Evolutionary conservation across 1,140 invertebrate species (phyloP), one percentile per base, ranked within the genome.

Genomic region (Papilio aristodemus): DNA sequence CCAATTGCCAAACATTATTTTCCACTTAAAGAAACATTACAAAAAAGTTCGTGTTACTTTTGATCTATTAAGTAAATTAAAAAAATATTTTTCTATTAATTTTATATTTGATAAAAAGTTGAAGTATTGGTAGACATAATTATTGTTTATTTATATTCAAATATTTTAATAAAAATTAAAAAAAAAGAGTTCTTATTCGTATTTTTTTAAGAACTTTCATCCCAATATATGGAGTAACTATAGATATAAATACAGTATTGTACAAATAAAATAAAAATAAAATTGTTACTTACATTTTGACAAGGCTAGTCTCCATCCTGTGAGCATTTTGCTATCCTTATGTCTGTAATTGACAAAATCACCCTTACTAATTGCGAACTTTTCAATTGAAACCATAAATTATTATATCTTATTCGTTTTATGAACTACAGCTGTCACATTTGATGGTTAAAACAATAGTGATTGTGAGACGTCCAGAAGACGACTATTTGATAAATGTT

Each of bases 261-360:
- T n/a, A n/a, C n/a, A n/a, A n/a, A n/a, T n/a, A n/a, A n/a, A n/a
- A n/a, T n/a, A n/a, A n/a, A n/a, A n/a, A n/a, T n/a, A n/a, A n/a
- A n/a, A n/a, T n/a, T n/a, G n/a, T n/a, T n/a, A n/a, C n/a, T 85
- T 72, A 90, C 88, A 46, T 81, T 85, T 90, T 43, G 88, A 90
- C 32, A 90, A 36, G 36, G 36, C 72, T 9, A 89, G 72, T 66
- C 84, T 75, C 86, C 86, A 89, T 80, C 88, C 88, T 32, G 84
- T 81, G 63, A 90, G 76, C 88, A 90, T 88, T 60, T 83, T 81
- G 78, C 82, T 80, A 78, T 71, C 62, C 39, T 69, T 64, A 67
- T 74, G 79, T 71, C 84, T 84, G 75, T 70, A 85, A 84, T 67
- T 71, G 78, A 76, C 32, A 63, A 75, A 70, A 27, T 46, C 62